Evolutionary conservation across 2,113 vertebrate genomes (phyloP), one percentile per base, ranked within the genome.

Genomic region (Morone chrysops): DNA sequence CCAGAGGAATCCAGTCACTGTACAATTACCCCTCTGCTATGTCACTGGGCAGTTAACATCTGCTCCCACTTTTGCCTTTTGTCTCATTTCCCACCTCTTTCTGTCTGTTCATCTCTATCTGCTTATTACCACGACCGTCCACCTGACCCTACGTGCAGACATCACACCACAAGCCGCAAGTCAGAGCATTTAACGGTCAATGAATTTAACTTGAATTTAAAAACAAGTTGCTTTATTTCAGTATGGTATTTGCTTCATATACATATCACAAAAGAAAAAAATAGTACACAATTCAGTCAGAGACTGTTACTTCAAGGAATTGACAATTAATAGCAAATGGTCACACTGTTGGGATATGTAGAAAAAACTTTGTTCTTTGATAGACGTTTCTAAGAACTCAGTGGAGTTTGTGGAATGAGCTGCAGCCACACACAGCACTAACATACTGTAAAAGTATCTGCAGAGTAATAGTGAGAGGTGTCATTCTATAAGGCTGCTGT

Each of bases 1-100:
- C 73, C 66, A 65, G 57, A 85, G 53, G 67, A 83, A 89, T 89
- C 71, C 69, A 74, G 66, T 84, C 62, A 85, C 84, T 78, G 79
- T 78, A 83, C 82, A 92, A 90, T 90, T 91, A 86, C 74, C 59
- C 38, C 5, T 71, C 50, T 86, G 71, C 75, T 73, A 17, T 83
- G 83, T 84, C 88, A 83, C 31, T 78, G 76, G 72, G 47, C 71
- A 80, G 76, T 78, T 82, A 74, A 71, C 66, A 62, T 86, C 78
- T 85, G 45, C 62, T 73, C 68, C 76, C 16, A 68, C 50, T 76
- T 88, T 80, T 66, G 59, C 79, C 70, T 59, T 88, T 80, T 66
- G 59, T 81, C 70, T 59, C 57, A n/a, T 65, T 56, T 62, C 25
- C 38, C 65, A 40, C 25, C 74, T 67, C 53, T 25, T 60, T 43